Conservation (phyloP, 2,113 vertebrate species). For the Anseranas semipalmata region DNA sequence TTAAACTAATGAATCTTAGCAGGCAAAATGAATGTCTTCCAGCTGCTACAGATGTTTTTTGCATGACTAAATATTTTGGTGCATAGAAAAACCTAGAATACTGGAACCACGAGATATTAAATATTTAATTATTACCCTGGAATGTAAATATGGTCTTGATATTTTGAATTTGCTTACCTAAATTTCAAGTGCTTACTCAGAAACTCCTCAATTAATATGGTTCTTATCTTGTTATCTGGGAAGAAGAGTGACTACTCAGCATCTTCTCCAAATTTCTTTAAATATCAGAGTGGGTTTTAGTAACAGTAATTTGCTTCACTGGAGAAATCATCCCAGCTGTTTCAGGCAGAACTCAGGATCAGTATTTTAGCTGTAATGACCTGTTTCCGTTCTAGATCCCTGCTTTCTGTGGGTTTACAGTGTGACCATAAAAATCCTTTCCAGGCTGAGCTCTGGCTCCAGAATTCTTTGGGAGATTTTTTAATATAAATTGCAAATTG, state of each 20-base stretch:
- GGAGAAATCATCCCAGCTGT: neutral
- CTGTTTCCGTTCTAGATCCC: neutral
- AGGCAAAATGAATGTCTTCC: conserved; percentile 48
- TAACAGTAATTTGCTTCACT: conserved; percentile 3
- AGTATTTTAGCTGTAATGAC: neutral
- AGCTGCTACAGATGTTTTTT: conserved; percentile 67
- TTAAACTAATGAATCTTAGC: conserved; percentile 50
- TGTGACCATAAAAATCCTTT: conserved; percentile 4
- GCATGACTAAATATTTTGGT: conserved; percentile 16
- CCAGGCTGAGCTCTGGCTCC: conserved; percentile 23
- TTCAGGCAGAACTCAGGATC: neutral
- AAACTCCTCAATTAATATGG: neutral
- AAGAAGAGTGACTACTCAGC: neutral
- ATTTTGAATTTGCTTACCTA: neutral
- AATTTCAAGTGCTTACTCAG: conserved; percentile 12
- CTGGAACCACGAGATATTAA: neutral
- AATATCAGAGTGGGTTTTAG: neutral
- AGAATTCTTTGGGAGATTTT: neutral
- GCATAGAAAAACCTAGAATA: conserved; percentile 10
- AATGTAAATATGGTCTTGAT: conserved; percentile 33
- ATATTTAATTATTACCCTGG: conserved; percentile 12
- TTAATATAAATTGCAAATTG: neutral
- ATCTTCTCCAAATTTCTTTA: neutral
- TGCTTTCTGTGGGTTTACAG: neutral
- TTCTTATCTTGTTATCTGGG: neutral